A percentile compares a stretch with the other conserved stretches of the same genome.
These are phyloP conservation scores for Aphidoletes aphidimyza DNA, from an alignment of 2,888 invertebrate species.

Conservation along the genomic window DNA sequence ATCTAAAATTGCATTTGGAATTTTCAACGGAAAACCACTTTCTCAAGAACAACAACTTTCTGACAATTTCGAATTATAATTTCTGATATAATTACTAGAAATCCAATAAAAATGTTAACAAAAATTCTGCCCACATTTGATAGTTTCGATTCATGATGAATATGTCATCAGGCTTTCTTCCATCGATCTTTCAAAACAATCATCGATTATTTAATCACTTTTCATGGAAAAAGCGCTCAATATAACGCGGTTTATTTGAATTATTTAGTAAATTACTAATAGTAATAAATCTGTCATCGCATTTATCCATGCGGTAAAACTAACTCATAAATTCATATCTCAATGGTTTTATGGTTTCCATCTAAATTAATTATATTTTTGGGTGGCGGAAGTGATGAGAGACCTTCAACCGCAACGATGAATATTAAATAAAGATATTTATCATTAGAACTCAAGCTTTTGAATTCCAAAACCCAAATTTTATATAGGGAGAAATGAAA, in stretches of 20 bases:
- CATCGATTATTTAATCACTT: neutral
- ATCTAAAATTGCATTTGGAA: too few relatives aligned
- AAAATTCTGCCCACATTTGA: neutral
- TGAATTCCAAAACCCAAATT: too few relatives aligned
- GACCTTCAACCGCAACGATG: too few relatives aligned
- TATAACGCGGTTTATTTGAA: neutral
- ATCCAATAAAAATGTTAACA: too few relatives aligned
- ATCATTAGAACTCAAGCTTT: too few relatives aligned
- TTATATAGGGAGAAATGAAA: too few relatives aligned
- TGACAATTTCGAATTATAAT: too few relatives aligned
- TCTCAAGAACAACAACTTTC: too few relatives aligned
- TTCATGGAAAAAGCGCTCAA: neutral
- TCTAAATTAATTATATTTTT: neutral
- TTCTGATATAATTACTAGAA: too few relatives aligned
- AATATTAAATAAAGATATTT: too few relatives aligned
- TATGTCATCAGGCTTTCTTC: neutral
- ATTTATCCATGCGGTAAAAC: neutral
- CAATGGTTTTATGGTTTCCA: neutral
- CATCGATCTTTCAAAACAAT: neutral
- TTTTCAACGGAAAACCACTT: too few relatives aligned
- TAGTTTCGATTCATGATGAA: neutral
- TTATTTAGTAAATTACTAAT: too few relatives aligned
- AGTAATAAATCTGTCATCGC: constrained; percentile 14
- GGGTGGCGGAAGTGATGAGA: neutral
- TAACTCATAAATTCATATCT: neutral